Evolutionary conservation across 2,113 vertebrate species (phyloP).

Genomic region (Chlamydotis undulata): DNA sequence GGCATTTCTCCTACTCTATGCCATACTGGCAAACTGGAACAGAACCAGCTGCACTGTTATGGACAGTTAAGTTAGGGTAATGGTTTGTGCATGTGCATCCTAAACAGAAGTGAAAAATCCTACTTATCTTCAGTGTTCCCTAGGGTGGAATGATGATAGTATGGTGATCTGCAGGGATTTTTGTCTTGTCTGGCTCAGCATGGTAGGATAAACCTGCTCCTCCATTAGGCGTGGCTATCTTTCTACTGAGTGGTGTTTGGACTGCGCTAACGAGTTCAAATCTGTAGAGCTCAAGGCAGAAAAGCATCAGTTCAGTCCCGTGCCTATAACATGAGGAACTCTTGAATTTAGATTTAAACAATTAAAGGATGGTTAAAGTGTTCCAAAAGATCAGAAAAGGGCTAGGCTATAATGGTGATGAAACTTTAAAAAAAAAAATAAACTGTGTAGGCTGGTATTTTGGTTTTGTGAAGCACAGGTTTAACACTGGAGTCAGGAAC

Average conservation of each 20-base stretch:
- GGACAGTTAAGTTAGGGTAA: not conserved
- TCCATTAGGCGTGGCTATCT: not conserved
- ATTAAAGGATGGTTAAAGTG: not conserved
- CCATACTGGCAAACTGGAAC: not conserved
- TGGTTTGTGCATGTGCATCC: not conserved
- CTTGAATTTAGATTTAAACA: not conserved
- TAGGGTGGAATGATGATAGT: not conserved
- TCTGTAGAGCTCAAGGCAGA: not conserved
- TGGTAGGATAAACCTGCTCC: not conserved
- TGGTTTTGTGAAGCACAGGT: not conserved
- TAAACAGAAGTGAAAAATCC: not conserved
- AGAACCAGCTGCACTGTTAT: not conserved
- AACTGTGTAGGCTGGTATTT: not conserved
- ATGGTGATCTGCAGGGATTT: not conserved
- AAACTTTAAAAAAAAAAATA: no score
- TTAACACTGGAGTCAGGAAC: not conserved
- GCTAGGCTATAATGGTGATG: not conserved
- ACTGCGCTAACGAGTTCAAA: not conserved
- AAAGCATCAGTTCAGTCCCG: not conserved
- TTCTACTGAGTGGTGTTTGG: not conserved
- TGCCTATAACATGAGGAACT: not conserved
- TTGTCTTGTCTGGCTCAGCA: not conserved
- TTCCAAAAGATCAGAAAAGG: not conserved
- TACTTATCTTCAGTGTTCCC: not conserved
- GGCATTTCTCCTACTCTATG: not conserved